Conservation (phyloP, 2,113 vertebrate genomes). For the Scalopus aquaticus region DNA sequence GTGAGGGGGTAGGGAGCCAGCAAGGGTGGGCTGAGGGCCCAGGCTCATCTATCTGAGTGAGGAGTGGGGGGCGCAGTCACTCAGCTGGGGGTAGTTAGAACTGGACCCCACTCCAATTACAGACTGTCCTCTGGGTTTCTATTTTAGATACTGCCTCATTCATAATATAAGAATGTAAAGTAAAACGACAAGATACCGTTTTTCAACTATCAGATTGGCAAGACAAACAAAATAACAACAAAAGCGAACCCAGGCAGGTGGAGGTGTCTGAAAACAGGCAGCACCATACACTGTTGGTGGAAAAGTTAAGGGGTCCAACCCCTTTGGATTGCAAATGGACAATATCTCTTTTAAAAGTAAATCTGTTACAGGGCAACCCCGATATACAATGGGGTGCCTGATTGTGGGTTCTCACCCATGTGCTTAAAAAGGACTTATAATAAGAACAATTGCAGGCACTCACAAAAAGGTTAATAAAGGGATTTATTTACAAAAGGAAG, state of each 20-base stretch:
- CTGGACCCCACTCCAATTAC: neutral
- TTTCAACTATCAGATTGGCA: neutral
- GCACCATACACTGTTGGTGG: neutral
- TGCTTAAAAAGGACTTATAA: no score
- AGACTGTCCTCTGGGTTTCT: neutral
- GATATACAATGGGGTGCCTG: no score
- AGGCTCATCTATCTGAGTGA: accelerated
- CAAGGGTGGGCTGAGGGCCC: neutral
- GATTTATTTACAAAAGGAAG: no score
- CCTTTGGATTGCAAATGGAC: neutral
- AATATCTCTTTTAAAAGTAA: neutral
- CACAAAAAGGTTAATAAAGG: no score
- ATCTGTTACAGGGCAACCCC: no score
- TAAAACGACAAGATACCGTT: neutral
- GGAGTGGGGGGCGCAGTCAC: neutral
- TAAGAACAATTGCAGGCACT: no score
- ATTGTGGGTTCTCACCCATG: no score
- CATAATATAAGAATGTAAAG: slow-evolving; percentile 4
- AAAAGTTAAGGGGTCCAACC: neutral
- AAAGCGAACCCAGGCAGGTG: neutral
- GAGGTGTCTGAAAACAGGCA: neutral
- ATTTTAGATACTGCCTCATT: neutral
- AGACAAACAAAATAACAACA: neutral
- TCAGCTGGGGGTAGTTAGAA: neutral
- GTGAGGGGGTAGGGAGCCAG: neutral